A percentile compares a stretch with the other conserved stretches of the same genome.
These are phyloP conservation scores for Trichonephila inaurata DNA, from an alignment of 1,140 invertebrate species.

Conservation along the genomic window DNA sequence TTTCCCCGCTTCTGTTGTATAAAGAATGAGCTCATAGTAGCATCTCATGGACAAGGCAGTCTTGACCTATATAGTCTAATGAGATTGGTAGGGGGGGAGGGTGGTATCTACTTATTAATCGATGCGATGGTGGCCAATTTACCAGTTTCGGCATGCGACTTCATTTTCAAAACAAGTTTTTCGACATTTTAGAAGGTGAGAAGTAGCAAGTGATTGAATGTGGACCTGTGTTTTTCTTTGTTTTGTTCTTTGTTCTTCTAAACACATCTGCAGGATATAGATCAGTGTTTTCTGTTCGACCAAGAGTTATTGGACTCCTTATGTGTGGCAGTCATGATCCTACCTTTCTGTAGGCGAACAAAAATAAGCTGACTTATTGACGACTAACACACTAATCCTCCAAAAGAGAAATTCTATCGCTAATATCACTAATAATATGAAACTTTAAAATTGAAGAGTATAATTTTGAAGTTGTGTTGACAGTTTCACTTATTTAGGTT, in stretches of 20 bases:
- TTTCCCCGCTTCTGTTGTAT: background rate
- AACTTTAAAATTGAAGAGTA: too few relatives aligned
- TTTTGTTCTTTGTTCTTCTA: background rate
- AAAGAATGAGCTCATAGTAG: background rate
- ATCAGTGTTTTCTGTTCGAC: background rate
- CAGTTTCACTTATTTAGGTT: too few relatives aligned
- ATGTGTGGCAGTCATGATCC: too few relatives aligned
- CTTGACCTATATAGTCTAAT: constrained; percentile 60
- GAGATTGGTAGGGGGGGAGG: background rate
- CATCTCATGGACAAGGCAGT: constrained; percentile 70
- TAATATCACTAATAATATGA: too few relatives aligned
- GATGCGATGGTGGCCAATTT: constrained; percentile 52
- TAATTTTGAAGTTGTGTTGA: too few relatives aligned
- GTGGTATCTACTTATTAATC: constrained; percentile 33
- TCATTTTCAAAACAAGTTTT: constrained; percentile 68
- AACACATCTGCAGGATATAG: background rate
- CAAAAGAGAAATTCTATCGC: too few relatives aligned
- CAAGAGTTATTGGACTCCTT: too few relatives aligned
- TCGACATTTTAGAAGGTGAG: constrained; percentile 71
- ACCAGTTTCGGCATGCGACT: constrained; percentile 56
- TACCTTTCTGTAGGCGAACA: too few relatives aligned
- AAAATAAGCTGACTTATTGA: too few relatives aligned
- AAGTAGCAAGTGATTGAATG: constrained; percentile 5
- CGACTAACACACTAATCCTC: too few relatives aligned
- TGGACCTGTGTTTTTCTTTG: constrained; percentile 6